Evolutionary conservation across 2,888 invertebrate genomes (phyloP).

Genomic region (Catocala fraxini): DNA sequence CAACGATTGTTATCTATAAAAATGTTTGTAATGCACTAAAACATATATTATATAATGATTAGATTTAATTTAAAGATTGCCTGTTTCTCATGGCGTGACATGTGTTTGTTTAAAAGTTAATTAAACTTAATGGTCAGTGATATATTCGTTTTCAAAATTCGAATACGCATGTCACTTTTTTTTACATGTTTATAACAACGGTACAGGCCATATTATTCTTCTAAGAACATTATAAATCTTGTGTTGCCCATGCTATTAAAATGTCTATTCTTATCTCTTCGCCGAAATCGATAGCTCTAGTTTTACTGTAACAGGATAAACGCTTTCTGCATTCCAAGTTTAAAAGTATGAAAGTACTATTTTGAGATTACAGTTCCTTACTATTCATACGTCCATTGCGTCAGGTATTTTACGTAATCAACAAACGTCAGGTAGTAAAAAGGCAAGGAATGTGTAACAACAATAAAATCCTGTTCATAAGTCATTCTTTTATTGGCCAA

Average conservation of each 20-base stretch:
- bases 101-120: too few species aligned
- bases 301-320: conserved; percentile 17
- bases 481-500: conserved; percentile 32
- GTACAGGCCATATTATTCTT: conserved; percentile 24
- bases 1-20: too few species aligned
- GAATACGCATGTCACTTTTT: not conserved
- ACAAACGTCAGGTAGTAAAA: conserved; percentile 21
- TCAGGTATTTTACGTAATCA: conserved; percentile 24
- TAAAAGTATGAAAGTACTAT: conserved; percentile 12
- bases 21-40: too few species aligned
- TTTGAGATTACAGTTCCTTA: conserved; percentile 12
- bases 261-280: conserved; percentile 16
- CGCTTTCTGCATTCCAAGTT: conserved; percentile 5
- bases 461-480: conserved; percentile 28
- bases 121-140: too few species aligned
- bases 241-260: conserved; percentile 4
- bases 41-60: too few species aligned
- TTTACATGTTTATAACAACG: not conserved
- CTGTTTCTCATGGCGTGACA: too few species aligned
- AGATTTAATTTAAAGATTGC: too few species aligned
- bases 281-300: conserved; percentile 14
- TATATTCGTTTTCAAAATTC: too few species aligned
- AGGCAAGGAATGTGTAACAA: conserved; percentile 32
- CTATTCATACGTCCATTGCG: conserved; percentile 19
- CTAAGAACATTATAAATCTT: conserved; percentile 18